phyloP scores from a whole-genome alignment of 1,140 invertebrate species.

The Heliconius hewitsoni region DNA sequence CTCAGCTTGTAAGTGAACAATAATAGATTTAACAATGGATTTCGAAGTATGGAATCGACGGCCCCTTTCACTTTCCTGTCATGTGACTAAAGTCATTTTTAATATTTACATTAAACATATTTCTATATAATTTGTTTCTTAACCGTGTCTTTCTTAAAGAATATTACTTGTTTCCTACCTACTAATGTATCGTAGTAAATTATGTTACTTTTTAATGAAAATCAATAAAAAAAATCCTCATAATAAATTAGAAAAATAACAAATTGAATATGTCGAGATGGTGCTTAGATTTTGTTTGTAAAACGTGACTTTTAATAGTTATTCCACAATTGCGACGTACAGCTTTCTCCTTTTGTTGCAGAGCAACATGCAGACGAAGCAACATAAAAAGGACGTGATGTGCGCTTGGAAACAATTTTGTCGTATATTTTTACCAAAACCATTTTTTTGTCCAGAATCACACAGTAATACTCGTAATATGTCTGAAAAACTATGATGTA shows the following conservation, averaged over 20 bases:
- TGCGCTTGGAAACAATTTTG: constrained; percentile 33
- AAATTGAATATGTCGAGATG: not conserved
- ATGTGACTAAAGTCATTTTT: not conserved
- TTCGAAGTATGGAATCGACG: not conserved
- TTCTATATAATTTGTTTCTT: too few relatives aligned
- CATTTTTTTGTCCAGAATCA: constrained; percentile 37
- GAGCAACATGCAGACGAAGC: constrained; percentile 33
- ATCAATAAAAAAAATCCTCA: too few relatives aligned
- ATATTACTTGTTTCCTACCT: too few relatives aligned
- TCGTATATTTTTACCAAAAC: constrained; percentile 42
- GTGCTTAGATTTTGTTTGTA: not conserved
- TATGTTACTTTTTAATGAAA: too few relatives aligned
- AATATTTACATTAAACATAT: not conserved
- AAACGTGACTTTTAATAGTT: not conserved
- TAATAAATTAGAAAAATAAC: not conserved
- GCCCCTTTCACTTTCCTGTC: not conserved
- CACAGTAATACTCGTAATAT: constrained; percentile 6
- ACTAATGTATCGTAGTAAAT: too few relatives aligned
- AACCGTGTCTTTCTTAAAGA: too few relatives aligned
- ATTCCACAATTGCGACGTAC: constrained; percentile 1
- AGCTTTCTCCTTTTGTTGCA: constrained; percentile 47
- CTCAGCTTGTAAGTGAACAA: not conserved
- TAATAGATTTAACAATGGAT: not conserved
- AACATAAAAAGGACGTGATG: constrained; percentile 32
- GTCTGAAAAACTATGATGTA: constrained; percentile 1